Conservation (phyloP, 2,113 vertebrate species). For the Cheilinus undulatus region DNA sequence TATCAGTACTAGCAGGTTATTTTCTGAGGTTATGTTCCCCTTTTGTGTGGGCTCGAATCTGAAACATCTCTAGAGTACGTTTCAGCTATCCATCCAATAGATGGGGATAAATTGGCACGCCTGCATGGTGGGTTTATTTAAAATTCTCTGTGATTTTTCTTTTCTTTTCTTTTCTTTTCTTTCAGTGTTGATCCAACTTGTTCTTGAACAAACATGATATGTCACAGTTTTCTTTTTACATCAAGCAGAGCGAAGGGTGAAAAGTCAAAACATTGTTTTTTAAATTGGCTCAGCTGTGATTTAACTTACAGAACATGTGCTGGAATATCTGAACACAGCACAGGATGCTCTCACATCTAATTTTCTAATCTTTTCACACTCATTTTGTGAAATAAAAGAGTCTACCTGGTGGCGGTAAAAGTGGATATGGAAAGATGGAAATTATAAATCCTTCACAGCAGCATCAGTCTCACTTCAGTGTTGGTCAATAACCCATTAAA, state of each 20-base stretch:
- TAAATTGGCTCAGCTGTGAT: conserved; percentile 11
- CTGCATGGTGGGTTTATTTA: conserved; percentile 41
- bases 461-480: conserved; percentile 53
- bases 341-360: neutral
- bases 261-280: conserved; percentile 29
- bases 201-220: conserved; percentile 45
- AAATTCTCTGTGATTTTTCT: conserved; percentile 51
- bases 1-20: conserved; percentile 41
- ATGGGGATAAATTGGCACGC: conserved; percentile 2
- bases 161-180: conserved; percentile 35
- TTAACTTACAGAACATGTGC: neutral
- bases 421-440: conserved; percentile 17
- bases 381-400: conserved; percentile 22
- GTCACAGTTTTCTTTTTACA: conserved; percentile 7
- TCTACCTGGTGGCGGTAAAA: neutral
- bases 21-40: conserved; percentile 11
- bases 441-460: conserved; percentile 35
- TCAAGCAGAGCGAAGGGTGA: conserved; percentile 38
- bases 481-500: conserved; percentile 61
- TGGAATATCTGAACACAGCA: neutral
- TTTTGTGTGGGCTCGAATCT: conserved; percentile 25
- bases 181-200: conserved; percentile 32
- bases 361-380: neutral
- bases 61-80: conserved; percentile 13
- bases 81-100: conserved; percentile 17